Base-by-base conservation (phyloP, 2,113 vertebrate species). In the Alaudala cheleensis region DNA sequence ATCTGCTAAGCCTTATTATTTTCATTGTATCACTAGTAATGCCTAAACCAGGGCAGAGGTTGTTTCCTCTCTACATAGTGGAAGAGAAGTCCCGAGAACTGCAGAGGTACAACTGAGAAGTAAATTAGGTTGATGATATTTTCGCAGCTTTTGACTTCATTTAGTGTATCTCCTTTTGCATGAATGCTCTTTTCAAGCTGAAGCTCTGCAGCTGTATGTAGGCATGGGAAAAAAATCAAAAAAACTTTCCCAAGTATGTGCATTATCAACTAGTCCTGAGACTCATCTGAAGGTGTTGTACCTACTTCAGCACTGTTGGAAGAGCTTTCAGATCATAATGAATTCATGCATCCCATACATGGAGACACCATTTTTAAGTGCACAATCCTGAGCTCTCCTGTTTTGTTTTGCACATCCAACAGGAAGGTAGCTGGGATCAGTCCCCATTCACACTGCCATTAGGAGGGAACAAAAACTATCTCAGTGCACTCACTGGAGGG, bases 121-220 rank as follows among this genome's bases (percentile, higher is more conserved):
- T 72, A 84, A 91, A 92, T 92, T 71, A 69, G 18, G 14, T 66
- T 94, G 44, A 74, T 25, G 29, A 91, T 84, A 60, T 86, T 90
- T 96, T 88, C 93, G 54, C 34, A 86, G 72, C 26, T 78, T 86
- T 89, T 67, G 56, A 26, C 61, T 91, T 74, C 54, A 67, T 88
- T 49, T 88, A 70, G 31, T 8, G 20, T 56, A 71, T 26, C 60
- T 81, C 44, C 14, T 93, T 91, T 81, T 74, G 29, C 15, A 3
- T 69, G 62, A 61, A 85, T 77, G 23, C 10, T 58, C 60, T 61
- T 77, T 74, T 25, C 29, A 73, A 78, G n/a, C 67, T 84, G 77
- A 39, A 74, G n/a, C n/a, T 95, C 53, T 84, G 81, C 61, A 91
- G 65, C 51, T 87, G 15, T 57, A 84, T 28, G 20, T n/a, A 71